These are phyloP conservation scores for Megathymus violae DNA, from an alignment of 1,140 invertebrate species.

Conservation along the genomic window DNA sequence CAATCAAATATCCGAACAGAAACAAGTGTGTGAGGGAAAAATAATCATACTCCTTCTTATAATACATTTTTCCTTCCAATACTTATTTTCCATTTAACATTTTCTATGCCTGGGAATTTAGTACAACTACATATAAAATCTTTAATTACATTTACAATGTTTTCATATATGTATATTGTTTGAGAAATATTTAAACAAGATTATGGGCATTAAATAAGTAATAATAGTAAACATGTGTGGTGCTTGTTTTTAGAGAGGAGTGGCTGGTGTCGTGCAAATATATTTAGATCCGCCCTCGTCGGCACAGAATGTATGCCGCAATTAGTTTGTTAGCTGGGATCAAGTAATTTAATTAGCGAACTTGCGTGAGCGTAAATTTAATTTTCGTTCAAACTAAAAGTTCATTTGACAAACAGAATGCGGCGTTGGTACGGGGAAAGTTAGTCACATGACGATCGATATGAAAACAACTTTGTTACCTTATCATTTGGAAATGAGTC, in stretches of 20 bases:
- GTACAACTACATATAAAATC: too few relatives aligned
- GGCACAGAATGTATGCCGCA: constrained; percentile 43
- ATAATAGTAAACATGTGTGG: constrained; percentile 54
- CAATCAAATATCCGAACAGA: constrained; percentile 54
- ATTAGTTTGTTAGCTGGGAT: constrained; percentile 53
- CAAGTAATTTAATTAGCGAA: constrained; percentile 59
- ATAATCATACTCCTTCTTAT: too few relatives aligned
- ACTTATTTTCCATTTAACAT: constrained; percentile 1
- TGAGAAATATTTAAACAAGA: too few relatives aligned
- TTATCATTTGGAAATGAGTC: background rate
- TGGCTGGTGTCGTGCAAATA: constrained; percentile 59
- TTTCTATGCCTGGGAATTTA: background rate
- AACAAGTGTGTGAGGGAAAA: too few relatives aligned
- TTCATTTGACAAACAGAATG: constrained; percentile 7
- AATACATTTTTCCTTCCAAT: too few relatives aligned
- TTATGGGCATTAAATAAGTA: constrained; percentile 27
- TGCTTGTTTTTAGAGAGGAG: constrained; percentile 54
- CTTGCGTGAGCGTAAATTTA: constrained; percentile 37
- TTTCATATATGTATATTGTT: too few relatives aligned
- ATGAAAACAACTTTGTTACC: background rate
- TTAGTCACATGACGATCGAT: constrained; percentile 13
- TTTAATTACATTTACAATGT: too few relatives aligned
- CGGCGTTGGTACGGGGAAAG: constrained; percentile 5
- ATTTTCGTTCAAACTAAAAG: background rate
- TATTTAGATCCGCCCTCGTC: constrained; percentile 57